Percentiles rank a stretch among this genome's conserved stretches.
phyloP scores from a whole-genome alignment of 2,113 vertebrate genomes.

The Phrynosoma blainvillii region DNA sequence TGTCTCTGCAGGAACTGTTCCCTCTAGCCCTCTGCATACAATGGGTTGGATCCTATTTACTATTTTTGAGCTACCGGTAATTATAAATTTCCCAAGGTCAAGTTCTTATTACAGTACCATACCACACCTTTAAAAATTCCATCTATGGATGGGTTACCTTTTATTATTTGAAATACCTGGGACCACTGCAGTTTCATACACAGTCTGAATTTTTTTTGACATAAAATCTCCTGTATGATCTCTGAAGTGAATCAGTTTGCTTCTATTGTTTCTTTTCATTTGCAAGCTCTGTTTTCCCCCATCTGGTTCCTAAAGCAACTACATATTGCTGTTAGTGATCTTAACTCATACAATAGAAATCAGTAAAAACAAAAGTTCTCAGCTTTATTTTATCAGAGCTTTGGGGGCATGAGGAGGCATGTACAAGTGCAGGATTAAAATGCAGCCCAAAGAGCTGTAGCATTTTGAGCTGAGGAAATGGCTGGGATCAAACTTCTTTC shows the following conservation, averaged over 20 bases:
- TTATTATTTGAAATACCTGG: neutral
- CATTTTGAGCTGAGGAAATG: constrained; percentile 76
- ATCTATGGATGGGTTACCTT: neutral
- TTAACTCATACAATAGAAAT: neutral
- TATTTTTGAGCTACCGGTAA: too few species aligned
- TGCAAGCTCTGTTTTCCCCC: constrained; percentile 12
- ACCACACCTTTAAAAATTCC: neutral
- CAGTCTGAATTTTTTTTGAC: neutral
- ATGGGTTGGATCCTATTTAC: too few species aligned
- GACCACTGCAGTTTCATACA: neutral
- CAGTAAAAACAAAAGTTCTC: constrained; percentile 53
- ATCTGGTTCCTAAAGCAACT: constrained; percentile 30
- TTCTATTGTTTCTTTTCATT: constrained; percentile 20
- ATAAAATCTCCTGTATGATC: neutral
- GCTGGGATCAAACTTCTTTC: constrained; percentile 68
- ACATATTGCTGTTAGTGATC: constrained; percentile 18
- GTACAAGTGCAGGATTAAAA: constrained; percentile 58
- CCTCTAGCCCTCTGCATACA: too few species aligned
- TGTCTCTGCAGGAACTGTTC: too few species aligned
- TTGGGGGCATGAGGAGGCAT: constrained; percentile 8
- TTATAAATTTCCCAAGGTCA: too few species aligned
- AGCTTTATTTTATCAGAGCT: constrained; percentile 32
- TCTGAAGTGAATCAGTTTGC: constrained; percentile 10
- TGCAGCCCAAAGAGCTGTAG: constrained; percentile 59
- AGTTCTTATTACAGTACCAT: too few species aligned